A percentile compares a stretch with the other conserved stretches of the same genome.
Conservation (phyloP, 2,797 vertebrate species). For the Oreonectes daqikongensis region DNA sequence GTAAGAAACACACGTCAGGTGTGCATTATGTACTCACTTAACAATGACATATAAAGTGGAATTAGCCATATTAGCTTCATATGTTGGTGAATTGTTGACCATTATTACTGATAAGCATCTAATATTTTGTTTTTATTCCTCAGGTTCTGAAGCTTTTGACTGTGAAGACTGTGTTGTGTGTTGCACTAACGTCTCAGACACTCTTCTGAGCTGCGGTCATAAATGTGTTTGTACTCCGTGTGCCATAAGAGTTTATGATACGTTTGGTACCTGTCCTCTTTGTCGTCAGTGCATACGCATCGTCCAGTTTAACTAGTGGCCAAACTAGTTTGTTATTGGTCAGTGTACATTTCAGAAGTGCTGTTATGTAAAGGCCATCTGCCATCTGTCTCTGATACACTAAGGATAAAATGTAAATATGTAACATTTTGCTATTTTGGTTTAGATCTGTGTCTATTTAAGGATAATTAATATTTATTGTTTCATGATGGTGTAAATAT, state of each 20-base stretch:
- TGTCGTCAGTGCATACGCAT: conserved; percentile 62
- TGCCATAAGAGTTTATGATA: conserved; percentile 50
- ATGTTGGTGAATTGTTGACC: too few species aligned
- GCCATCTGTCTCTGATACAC: background rate
- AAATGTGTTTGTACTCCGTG: conserved; percentile 73
- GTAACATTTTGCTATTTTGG: background rate
- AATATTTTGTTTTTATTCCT: background rate
- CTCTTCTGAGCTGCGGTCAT: conserved; percentile 76
- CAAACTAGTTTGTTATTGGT: background rate
- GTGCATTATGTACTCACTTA: background rate
- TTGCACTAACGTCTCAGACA: conserved; percentile 42
- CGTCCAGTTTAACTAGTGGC: background rate
- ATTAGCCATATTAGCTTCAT: too few species aligned
- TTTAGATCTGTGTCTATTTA: background rate
- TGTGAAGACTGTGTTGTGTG: conserved; percentile 72
- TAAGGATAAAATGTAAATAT: background rate
- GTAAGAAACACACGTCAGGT: conserved; percentile 11
- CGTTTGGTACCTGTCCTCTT: conserved; percentile 77
- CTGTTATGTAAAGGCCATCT: background rate
- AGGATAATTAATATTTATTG: background rate
- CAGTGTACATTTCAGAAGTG: background rate
- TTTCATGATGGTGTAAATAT: background rate
- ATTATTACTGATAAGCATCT: background rate
- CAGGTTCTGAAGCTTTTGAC: accelerated
- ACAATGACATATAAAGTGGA: too few species aligned